Percentiles rank a stretch among this genome's conserved stretches.
These are phyloP conservation scores for Rhineura floridana DNA, from an alignment of 2,113 vertebrate genomes.

Conservation along the genomic window DNA sequence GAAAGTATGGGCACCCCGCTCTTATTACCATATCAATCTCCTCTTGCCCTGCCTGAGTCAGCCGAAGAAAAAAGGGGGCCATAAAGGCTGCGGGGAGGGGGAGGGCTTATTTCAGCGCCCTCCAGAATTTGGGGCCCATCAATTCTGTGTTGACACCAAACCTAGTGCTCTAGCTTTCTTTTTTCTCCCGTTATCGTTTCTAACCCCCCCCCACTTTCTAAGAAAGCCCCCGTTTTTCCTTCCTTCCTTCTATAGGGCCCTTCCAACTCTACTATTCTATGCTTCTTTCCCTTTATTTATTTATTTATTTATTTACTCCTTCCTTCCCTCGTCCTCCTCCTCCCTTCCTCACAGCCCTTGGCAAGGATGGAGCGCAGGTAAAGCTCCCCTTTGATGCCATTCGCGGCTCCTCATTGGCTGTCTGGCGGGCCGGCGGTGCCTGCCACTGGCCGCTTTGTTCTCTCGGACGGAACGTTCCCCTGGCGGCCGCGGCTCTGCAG, in stretches of 20 bases:
- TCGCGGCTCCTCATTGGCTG: slow-evolving; percentile 24
- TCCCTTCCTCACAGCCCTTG: not conserved
- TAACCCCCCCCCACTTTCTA: not conserved
- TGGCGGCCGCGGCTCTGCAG: not conserved
- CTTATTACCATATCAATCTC: slow-evolving; percentile 37
- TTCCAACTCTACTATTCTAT: no score
- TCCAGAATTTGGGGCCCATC: slow-evolving; percentile 9
- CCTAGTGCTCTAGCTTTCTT: not conserved
- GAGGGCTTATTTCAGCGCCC: slow-evolving; percentile 1
- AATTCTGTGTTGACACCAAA: not conserved
- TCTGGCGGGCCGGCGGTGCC: not conserved
- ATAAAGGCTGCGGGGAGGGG: not conserved
- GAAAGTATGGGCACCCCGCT: slow-evolving; percentile 32
- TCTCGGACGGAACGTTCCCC: slow-evolving; percentile 30
- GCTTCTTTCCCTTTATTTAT: no score
- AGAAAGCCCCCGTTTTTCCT: no score
- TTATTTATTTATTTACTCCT: no score
- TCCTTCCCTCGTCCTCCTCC: not conserved
- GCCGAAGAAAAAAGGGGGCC: not conserved
- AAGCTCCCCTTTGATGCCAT: not conserved
- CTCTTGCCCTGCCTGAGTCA: slow-evolving; percentile 20
- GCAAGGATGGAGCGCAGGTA: slow-evolving; percentile 40
- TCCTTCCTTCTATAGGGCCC: no score
- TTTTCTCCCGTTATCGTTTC: not conserved
- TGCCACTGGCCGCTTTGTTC: slow-evolving; percentile 35